Evolutionary conservation across 2,888 invertebrate genomes (phyloP).

Genomic region (Dryadula phaetusa): DNA sequence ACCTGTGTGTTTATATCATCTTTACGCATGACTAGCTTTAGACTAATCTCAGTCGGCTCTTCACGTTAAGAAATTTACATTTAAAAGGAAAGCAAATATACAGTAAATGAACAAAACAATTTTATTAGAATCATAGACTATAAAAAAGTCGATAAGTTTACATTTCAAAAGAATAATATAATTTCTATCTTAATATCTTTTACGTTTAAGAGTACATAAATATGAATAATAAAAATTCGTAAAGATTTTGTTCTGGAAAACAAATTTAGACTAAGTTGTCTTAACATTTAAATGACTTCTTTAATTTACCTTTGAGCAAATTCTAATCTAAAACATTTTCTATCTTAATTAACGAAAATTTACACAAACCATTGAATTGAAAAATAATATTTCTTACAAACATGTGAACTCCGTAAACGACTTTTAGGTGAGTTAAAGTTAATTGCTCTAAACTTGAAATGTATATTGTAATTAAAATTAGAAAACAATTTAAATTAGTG

Average conservation of each 20-base stretch:
- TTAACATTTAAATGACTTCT: background rate
- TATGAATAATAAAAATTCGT: background rate
- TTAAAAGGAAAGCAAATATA: no score
- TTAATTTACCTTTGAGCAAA: conserved; percentile 2
- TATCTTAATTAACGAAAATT: conserved; percentile 29
- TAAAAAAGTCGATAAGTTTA: no score
- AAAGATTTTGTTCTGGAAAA: background rate
- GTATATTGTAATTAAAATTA: background rate
- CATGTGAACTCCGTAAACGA: background rate
- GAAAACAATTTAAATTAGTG: background rate
- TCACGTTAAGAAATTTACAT: no score
- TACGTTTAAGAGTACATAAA: no score
- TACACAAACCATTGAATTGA: conserved; percentile 33
- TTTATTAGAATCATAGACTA: no score
- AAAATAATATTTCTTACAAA: conserved; percentile 33
- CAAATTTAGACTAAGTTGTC: background rate
- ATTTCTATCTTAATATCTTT: no score
- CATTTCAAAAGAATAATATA: no score
- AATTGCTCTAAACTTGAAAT: background rate
- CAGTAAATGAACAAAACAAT: no score
- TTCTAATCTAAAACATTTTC: conserved; percentile 13
- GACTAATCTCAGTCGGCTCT: no score
- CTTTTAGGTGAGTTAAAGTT: background rate
- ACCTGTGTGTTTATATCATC: no score
- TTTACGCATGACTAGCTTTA: no score